Evolutionary conservation across 2,797 vertebrate species (phyloP).

Genomic region (Crocodylus rhombifer): DNA sequence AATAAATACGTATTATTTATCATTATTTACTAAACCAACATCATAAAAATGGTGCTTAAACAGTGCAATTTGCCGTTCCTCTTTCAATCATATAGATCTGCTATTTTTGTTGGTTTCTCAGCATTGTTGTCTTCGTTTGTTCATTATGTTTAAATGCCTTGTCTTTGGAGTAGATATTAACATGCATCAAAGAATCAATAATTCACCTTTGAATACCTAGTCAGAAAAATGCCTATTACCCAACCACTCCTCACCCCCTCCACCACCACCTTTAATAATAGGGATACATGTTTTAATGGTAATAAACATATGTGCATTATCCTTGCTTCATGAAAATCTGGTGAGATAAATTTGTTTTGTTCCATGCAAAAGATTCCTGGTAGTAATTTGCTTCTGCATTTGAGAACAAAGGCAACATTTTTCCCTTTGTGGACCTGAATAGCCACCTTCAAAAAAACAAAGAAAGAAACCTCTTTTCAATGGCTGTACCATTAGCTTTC

Average conservation of each 20-base stretch:
- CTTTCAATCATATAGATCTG: constrained; percentile 3
- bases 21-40: background rate
- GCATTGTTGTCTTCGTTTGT: constrained; percentile 20
- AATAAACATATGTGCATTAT: background rate
- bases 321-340: background rate
- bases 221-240: background rate
- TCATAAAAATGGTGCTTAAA: background rate
- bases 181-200: background rate
- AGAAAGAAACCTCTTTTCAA: background rate
- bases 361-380: constrained; percentile 20
- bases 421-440: background rate
- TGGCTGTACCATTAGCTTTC: constrained; percentile 16
- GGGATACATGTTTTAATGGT: background rate
- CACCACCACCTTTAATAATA: background rate
- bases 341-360: background rate
- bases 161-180: constrained; percentile 16
- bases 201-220: background rate
- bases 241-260: background rate
- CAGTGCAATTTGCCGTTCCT: constrained; percentile 7
- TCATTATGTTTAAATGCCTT: background rate
- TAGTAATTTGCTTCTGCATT: constrained; percentile 4
- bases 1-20: background rate
- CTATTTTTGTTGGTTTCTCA: background rate
- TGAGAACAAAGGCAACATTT: background rate
- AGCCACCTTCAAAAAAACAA: background rate